A percentile compares a stretch with the other conserved stretches of the same genome.
These are phyloP conservation scores for Dendroctonus ponderosae DNA, from an alignment of 1,140 invertebrate genomes.

Conservation along the genomic window DNA sequence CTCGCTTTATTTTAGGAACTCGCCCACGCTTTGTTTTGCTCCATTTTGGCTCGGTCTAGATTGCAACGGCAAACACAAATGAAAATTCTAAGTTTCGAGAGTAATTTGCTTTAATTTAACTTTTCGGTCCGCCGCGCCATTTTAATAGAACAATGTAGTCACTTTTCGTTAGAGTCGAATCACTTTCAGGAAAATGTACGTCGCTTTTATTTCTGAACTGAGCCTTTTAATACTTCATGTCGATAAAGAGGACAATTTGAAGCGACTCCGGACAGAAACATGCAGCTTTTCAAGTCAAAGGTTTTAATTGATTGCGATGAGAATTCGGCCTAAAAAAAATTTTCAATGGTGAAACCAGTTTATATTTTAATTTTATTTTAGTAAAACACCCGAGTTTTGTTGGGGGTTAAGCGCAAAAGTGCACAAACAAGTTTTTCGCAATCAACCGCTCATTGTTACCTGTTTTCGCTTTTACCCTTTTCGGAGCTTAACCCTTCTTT, in stretches of 20 bases:
- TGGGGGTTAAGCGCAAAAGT: slow-evolving; percentile 10
- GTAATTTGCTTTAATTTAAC: slow-evolving; percentile 28
- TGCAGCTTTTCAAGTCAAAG: no score
- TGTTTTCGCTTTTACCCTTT: slow-evolving; percentile 33
- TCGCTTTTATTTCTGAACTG: no score
- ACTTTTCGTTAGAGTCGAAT: no score
- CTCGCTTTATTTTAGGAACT: slow-evolving; percentile 22
- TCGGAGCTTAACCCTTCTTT: slow-evolving; percentile 26
- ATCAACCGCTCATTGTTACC: slow-evolving; percentile 30
- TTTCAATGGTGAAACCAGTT: not conserved
- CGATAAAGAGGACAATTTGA: no score
- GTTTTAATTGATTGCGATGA: no score
- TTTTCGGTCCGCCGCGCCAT: slow-evolving; percentile 13
- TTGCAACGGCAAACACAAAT: slow-evolving; percentile 1
- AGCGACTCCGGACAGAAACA: no score
- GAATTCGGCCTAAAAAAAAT: no score
- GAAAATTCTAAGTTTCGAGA: slow-evolving; percentile 26
- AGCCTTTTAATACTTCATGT: no score
- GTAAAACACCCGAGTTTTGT: slow-evolving; percentile 22
- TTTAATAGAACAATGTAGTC: slow-evolving; percentile 8
- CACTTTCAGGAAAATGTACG: no score
- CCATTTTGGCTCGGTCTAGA: slow-evolving; percentile 6
- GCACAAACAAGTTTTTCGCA: slow-evolving; percentile 33
- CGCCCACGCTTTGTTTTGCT: slow-evolving; percentile 7
- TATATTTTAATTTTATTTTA: slow-evolving; percentile 26